Base-by-base conservation (phyloP, 2,888 invertebrate species). In the Plebejus argus region DNA sequence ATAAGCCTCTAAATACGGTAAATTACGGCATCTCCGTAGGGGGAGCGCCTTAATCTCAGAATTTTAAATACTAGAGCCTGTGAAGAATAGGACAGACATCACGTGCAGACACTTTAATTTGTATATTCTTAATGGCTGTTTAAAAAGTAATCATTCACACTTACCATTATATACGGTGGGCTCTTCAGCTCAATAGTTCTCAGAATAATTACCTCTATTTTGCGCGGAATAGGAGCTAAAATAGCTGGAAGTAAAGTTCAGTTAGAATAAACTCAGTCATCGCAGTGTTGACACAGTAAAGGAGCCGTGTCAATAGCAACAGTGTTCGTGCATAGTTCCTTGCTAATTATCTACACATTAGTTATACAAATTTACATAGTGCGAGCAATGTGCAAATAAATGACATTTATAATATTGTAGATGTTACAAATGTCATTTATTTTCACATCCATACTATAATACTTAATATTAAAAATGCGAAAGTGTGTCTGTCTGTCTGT, bases 241-340 rank as follows among this genome's bases (percentile, higher is more conserved):
- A 18, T 39, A 33, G 71, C 20, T 39, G 18, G 71, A 18, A 12
- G 71, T 66, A 6, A 12, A 12, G 10, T 66, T 66, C 18, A 66
- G 66, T 66, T 28, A 66, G 66, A 66, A 66, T 66, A 23, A 66
- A 66, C 66, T 66, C 66, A 66, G 66, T 66, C 66, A 66, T 53
- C 15, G 49, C 23, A 23, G 49, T 74, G 49, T 74, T 74, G 74
- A 49, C 28, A 49, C 28, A 28, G 74, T 53, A 28, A 72, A 74
- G 74, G 49, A 49, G 74, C 74, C 18, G 74, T 74, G 74, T 74
- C 28, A 74, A 74, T 74, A 74, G 74, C 23, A 74, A 74, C 74
- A 74, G 74, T 49, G 45, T 74, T 53, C 74, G 49, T 74, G 74
- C 74, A 28, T 74, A 74, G 74, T 23, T 49, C 10, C 71, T 6